Evolutionary conservation across 2,888 invertebrate genomes (phyloP), one percentile per base, ranked within the genome.

Genomic region (Drosophila vallismaia): DNA sequence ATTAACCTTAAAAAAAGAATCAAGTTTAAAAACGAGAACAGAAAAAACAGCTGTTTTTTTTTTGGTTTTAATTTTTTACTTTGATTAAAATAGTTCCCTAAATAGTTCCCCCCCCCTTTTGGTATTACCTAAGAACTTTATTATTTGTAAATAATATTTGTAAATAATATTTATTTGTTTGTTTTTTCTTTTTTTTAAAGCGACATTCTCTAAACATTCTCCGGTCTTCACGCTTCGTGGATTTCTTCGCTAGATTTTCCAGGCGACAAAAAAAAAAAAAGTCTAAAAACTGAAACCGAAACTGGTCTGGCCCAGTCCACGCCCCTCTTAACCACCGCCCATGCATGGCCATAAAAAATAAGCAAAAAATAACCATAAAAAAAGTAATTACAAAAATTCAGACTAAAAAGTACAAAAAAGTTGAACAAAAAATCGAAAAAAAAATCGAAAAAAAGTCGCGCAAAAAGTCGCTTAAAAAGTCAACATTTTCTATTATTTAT

Each of bases 221-320:
- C 64, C 24, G 44, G 24, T 76, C 66, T 79, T 79, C 83, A 79
- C 83, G 83, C 79, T 79, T 79, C 75, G 80, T 70, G 77, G 79
- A 79, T 71, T 77, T 77, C 36, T 33, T 82, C 67, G 62, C 68
- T 75, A 73, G 79, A 69, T 79, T 79, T 36, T 78, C 73, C 51
- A 69, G 67, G 67, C 82, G 75, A 79, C 79, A 72, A 1, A 14
- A 14, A 14, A 14, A 14, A 19, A 19, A 19, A 19, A 81, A 69
- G 62, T 78, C 77, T 71, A 67, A 81, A 66, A 78, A 80, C 77
- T 74, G 82, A 70, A 83, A 80, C 80, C 58, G 71, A 71, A 84
- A 81, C 80, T 71, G 71, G 71, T 71, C 66, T 71, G 64, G 50
- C 42, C 24, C 9, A 12, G 70, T 63, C 60, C 42, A 45, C 0